phyloP scores from a whole-genome alignment of 1,140 invertebrate genomes.

The Drosophila lacteicornis region DNA sequence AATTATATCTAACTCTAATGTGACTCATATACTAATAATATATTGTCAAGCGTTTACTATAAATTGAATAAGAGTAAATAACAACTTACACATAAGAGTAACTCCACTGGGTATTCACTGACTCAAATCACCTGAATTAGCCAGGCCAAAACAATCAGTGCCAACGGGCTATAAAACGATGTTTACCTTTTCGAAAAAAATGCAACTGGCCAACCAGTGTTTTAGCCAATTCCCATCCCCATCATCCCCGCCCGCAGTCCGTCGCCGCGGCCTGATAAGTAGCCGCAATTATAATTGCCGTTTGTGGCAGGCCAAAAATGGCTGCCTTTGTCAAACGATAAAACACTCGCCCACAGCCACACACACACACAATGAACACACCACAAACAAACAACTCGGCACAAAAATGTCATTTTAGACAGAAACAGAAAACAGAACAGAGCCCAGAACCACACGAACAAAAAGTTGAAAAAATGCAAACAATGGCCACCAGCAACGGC shows the following conservation, averaged over 20 bases:
- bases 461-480: constrained; percentile 65
- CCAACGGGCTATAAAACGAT: constrained; percentile 59
- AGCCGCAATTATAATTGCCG: constrained; percentile 79
- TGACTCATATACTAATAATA: neutral
- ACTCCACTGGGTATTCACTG: neutral
- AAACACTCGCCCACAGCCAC: constrained; percentile 40
- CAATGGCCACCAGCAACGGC: constrained; percentile 66
- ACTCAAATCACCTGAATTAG: neutral
- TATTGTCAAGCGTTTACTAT: too few species aligned
- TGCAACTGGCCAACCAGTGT: constrained; percentile 30
- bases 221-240: constrained; percentile 1
- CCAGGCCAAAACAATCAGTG: constrained; percentile 44
- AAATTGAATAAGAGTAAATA: too few species aligned
- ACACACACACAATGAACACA: constrained; percentile 15
- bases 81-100: too few species aligned
- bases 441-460: constrained; percentile 36
- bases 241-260: neutral
- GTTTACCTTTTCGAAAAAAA: constrained; percentile 67
- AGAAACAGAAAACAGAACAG: constrained; percentile 42
- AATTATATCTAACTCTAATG: neutral
- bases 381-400: constrained; percentile 18
- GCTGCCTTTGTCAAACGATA: constrained; percentile 56
- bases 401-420: constrained; percentile 73
- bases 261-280: constrained; percentile 54
- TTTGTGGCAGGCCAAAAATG: constrained; percentile 70